Base-by-base conservation (phyloP, 2,113 vertebrate genomes). In the Callionymus lyra region DNA sequence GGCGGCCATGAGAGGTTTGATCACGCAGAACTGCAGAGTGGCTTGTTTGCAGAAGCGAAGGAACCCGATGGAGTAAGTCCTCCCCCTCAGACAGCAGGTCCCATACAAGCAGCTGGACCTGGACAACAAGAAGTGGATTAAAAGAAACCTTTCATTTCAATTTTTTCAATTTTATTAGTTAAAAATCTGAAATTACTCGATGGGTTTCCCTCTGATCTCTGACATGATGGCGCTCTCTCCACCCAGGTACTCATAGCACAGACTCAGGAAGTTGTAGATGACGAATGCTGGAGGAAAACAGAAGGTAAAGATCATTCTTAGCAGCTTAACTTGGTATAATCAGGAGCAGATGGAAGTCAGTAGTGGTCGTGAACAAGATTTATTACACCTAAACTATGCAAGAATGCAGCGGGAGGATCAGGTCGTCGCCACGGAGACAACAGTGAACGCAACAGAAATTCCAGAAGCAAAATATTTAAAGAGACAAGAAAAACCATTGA, bases 1-100 rank as follows among this genome's bases (percentile, higher is more conserved):
- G 63, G 85, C 72, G 0, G 94, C 94, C 94, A 98, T 98, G 66
- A 98, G 88, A 0, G 94, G 94, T 63, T 98, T 98, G 58, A 98
- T 90, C 63, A 98, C 94, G n/a, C 94, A 98, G 80, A 98, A 98
- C 85, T 98, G 94, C 60, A 98, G 68, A 2, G 94, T 98, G 45
- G 94, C 94, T 90, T 98, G 94, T 44, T 98, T 98, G 72, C 94
- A 98, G 81, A 98, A 98, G 8, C 94, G 78, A 48, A 98, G 79
- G 77, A 98, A 95, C 31, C 94, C 90, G 2, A 98, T 98, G 0
- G 94, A 97, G 69, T 97, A 98, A 0, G 89, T 89, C 67, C 87
- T 91, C n/a, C 94, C 91, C 87, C 91, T 89, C 36, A 98, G 87
- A 41, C 94, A 98, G 74, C 94, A 98, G 0, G 94, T 98, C 9